These are phyloP conservation scores for Platanista minor DNA, from an alignment of 2,113 vertebrate genomes.

Conservation along the genomic window DNA sequence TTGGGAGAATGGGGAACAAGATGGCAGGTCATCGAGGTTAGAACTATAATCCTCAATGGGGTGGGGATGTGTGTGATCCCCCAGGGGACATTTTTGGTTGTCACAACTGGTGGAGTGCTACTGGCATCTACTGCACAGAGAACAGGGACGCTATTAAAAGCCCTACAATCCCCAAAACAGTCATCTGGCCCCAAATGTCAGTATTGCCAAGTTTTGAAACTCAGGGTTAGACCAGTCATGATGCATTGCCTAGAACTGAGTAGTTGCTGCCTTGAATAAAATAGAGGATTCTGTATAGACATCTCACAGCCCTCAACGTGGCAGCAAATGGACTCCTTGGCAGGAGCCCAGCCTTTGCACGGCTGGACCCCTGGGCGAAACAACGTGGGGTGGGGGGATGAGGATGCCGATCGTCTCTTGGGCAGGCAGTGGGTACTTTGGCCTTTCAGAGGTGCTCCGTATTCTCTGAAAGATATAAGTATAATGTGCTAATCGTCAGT, in stretches of 20 bases:
- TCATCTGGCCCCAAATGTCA: neutral
- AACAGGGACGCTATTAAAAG: neutral
- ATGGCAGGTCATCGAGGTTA: no score
- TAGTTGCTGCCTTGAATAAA: neutral
- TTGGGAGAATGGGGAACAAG: neutral
- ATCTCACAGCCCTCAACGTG: rapidly evolving
- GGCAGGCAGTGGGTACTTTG: neutral
- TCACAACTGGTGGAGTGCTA: neutral
- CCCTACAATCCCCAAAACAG: rapidly evolving
- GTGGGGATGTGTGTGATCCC: neutral
- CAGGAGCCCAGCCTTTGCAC: rapidly evolving
- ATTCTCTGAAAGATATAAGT: neutral
- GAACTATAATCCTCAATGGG: neutral
- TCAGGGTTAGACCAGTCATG: no score
- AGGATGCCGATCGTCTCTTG: rapidly evolving
- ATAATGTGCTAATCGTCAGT: neutral
- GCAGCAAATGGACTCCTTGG: neutral
- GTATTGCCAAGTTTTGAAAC: rapidly evolving
- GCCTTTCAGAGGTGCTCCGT: neutral
- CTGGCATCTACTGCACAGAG: neutral
- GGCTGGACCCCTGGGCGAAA: neutral
- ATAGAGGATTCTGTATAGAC: neutral
- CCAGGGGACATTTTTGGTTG: neutral
- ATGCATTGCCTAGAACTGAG: neutral
- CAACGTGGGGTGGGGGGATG: rapidly evolving